These are phyloP conservation scores for Hoplostethus atlanticus DNA, from an alignment of 2,797 vertebrate species.

Conservation along the genomic window DNA sequence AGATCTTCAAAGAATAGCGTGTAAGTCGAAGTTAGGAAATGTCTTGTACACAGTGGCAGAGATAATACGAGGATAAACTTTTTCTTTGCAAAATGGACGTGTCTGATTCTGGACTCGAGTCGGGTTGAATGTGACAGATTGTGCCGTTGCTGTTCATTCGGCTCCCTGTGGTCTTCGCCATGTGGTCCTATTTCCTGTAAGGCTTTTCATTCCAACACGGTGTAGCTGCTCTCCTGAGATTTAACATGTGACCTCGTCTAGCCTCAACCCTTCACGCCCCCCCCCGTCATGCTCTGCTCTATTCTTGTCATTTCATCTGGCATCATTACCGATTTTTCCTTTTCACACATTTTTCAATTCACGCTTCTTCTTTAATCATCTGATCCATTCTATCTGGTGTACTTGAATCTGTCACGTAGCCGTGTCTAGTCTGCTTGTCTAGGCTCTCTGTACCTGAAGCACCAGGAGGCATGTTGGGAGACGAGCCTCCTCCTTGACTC, in stretches of 20 bases:
- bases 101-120: background rate
- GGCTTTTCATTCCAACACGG: conserved; percentile 70
- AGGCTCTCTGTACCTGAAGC: background rate
- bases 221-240: conserved; percentile 61
- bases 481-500: too few species aligned
- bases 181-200: conserved; percentile 72
- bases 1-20: too few species aligned
- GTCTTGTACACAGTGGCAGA: too few species aligned
- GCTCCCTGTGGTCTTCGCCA: conserved; percentile 57
- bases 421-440: background rate
- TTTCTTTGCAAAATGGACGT: background rate
- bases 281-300: conserved; percentile 6
- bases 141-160: conserved; percentile 42
- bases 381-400: conserved; percentile 1
- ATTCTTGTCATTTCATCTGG: conserved; percentile 17
- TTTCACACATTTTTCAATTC: conserved; percentile 31
- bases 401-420: background rate
- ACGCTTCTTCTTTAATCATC: conserved; percentile 20
- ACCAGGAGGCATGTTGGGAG: background rate
- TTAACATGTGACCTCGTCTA: conserved; percentile 67
- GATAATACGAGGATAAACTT: background rate
- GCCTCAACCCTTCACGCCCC: conserved; percentile 49
- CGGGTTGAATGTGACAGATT: conserved; percentile 33
- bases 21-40: too few species aligned
- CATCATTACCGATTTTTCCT: conserved; percentile 9